Evolutionary conservation across 2,888 invertebrate species (phyloP), one percentile per base, ranked within the genome.

Genomic region (Brachyopa scutellaris): DNA sequence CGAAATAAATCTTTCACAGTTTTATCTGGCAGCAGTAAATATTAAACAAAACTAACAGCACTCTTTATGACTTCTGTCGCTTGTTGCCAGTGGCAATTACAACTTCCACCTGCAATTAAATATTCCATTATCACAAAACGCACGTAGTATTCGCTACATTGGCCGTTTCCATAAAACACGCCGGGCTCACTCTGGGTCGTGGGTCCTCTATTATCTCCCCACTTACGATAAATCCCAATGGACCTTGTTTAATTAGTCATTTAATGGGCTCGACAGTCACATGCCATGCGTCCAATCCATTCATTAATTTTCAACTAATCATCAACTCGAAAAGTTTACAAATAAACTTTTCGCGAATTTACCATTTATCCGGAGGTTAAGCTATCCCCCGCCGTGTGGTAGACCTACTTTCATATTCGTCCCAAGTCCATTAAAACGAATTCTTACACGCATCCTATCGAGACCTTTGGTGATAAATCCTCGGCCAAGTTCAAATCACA

Each of bases 291-390:
- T 77, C 47, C 38, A 72, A 77, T 82, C 82, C 77, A 82, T 82
- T 82, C 82, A 82, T 82, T 82, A 66, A 77, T 82, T 77, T 72
- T 82, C 72, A 72, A 77, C 77, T 82, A 82, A 82, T 82, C 82
- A 82, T 72, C 77, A 77, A 47, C 17, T 66, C 47, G 53, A 64
- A 72, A 80, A 82, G 64, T 82, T 80, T 29, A 51, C 38, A 69
- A 64, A 59, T 59, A 61, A 72, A 66, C 55, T 82, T 72, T 66
- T 40, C 64, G 70, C 66, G 51, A 70, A 47, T 40, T 45, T 19
- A 15, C 36, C 42, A 49, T 67, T 29, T 2, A 29, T 55, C n/a
- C 9, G 31, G 13, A 17, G 19, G n/a, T 19, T 1, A 13, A 45
- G 33, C 13, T 26, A 4, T 7, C 17, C 40, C 2, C 33, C 7